Conservation (phyloP, 1,140 invertebrate genomes). For the Potamilus streckersoni region DNA sequence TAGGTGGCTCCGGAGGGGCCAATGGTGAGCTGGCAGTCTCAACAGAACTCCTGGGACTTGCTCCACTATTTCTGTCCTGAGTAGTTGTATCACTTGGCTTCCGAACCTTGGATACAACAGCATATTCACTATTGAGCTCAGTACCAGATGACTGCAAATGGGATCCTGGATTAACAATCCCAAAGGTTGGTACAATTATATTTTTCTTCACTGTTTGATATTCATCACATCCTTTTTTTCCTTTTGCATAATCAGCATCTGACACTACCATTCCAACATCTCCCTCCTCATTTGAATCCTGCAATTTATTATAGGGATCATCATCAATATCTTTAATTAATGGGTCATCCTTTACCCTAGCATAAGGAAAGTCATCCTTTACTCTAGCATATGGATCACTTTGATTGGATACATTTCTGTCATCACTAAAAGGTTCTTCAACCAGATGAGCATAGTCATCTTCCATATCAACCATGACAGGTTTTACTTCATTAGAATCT, state of each 20-base stretch:
- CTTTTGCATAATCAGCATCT: conserved; percentile 27
- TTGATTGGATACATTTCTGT: conserved; percentile 33
- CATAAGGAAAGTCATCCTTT: not conserved
- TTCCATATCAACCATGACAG: not conserved
- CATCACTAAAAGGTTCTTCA: conserved; percentile 10
- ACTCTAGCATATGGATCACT: conserved; percentile 32
- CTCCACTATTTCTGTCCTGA: not conserved
- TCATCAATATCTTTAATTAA: conserved; percentile 16
- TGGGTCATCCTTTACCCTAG: too few species aligned
- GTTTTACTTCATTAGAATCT: not conserved
- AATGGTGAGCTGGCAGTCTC: not conserved
- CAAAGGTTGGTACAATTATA: not conserved
- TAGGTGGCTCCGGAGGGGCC: conserved; percentile 20
- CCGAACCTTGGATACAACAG: not conserved
- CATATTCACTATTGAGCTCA: not conserved
- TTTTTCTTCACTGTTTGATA: conserved; percentile 30
- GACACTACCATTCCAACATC: not conserved
- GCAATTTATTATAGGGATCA: conserved; percentile 29
- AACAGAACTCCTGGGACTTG: not conserved
- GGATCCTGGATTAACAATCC: not conserved
- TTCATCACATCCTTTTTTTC: conserved; percentile 20
- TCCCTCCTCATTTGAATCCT: conserved; percentile 4
- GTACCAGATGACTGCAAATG: not conserved
- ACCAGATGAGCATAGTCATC: conserved; percentile 19
- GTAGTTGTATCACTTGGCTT: not conserved